Evolutionary conservation across 2,113 vertebrate species (phyloP).

Genomic region (Gulo gulo): DNA sequence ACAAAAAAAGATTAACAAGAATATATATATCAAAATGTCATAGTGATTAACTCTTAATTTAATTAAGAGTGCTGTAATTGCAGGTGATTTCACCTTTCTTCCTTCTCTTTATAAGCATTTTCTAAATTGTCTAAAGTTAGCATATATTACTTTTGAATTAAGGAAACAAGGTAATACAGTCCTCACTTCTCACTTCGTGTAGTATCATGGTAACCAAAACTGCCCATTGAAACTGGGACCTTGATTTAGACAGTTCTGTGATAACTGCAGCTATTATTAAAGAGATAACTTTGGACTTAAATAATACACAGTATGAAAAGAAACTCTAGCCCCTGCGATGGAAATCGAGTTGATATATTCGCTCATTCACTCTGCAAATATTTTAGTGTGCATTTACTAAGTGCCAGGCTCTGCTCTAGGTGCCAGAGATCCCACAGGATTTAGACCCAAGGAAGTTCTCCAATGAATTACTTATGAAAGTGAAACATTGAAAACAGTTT

Average conservation of each 20-base stretch:
- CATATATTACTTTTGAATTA: not conserved
- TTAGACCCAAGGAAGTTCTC: not conserved
- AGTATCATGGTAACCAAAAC: not conserved
- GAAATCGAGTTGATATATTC: not conserved
- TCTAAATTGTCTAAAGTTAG: not conserved
- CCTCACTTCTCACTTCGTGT: not conserved
- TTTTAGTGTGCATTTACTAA: not conserved
- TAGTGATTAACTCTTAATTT: not conserved
- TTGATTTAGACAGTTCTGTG: not conserved
- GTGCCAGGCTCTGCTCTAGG: not conserved
- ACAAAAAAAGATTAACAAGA: not conserved
- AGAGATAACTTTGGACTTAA: not conserved
- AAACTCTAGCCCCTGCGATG: not conserved
- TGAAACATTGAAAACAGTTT: not conserved
- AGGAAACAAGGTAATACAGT: not conserved
- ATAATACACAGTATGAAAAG: not conserved
- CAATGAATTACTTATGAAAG: not conserved
- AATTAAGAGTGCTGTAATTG: not conserved
- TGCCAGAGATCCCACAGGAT: not conserved
- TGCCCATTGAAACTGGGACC: not conserved
- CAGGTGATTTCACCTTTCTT: not conserved
- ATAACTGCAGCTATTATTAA: not conserved
- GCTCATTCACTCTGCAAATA: not conserved
- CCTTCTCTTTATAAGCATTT: not conserved
- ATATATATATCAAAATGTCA: not conserved